Evolutionary conservation across 1,140 invertebrate species (phyloP).

Genomic region (Formica selysi): DNA sequence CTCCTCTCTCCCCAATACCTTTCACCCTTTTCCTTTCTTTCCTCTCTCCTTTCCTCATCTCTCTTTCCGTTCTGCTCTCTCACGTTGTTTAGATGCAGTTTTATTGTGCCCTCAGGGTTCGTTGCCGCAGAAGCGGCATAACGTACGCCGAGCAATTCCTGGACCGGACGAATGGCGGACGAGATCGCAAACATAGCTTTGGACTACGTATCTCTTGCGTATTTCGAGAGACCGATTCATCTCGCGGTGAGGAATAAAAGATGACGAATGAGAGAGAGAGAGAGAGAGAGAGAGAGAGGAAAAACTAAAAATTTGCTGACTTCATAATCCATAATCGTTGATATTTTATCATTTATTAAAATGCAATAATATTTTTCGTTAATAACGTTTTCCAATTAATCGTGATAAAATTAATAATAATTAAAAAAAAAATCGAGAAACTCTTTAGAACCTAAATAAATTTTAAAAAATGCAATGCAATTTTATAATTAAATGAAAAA

Average conservation of each 20-base stretch:
- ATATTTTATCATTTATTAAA: neutral
- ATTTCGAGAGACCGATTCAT: constrained; percentile 49
- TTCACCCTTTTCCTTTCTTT: constrained; percentile 19
- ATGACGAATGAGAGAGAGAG: constrained; percentile 6
- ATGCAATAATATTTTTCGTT: neutral
- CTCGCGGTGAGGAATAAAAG: neutral
- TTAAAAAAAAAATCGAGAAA: neutral
- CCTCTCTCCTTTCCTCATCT: neutral
- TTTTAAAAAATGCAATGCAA: neutral
- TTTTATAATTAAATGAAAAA: neutral
- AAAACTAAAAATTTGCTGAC: neutral
- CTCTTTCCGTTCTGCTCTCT: neutral
- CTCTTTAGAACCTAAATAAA: neutral
- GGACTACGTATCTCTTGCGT: constrained; percentile 56
- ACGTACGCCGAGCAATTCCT: constrained; percentile 63
- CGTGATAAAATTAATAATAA: neutral
- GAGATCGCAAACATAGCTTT: constrained; percentile 72
- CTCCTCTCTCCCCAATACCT: constrained; percentile 16
- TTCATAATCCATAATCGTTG: neutral
- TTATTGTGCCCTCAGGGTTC: constrained; percentile 60
- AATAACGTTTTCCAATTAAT: neutral
- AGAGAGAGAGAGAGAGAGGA: neutral
- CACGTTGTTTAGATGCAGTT: constrained; percentile 75
- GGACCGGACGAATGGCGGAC: constrained; percentile 66
- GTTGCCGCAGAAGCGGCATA: constrained; percentile 61